These are phyloP conservation scores for Cheilosia scutellata DNA, from an alignment of 2,888 invertebrate genomes.

Conservation along the genomic window DNA sequence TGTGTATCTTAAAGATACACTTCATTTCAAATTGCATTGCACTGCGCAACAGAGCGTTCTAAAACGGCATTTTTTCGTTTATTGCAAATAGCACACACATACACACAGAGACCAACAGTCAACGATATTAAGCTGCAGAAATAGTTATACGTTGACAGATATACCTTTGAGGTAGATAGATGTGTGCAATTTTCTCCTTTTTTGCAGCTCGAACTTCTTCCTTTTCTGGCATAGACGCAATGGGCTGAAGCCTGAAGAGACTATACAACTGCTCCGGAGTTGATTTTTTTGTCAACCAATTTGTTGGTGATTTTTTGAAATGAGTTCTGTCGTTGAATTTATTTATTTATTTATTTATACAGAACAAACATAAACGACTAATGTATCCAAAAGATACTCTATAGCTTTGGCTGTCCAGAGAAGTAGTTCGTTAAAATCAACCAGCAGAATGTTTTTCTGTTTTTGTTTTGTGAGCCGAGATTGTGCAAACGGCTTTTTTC, in stretches of 20 bases:
- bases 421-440: slow-evolving; percentile 83
- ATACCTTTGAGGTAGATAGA: slow-evolving; percentile 77
- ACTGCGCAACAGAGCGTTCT: slow-evolving; percentile 77
- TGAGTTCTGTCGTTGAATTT: slow-evolving; percentile 49
- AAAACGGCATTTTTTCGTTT: slow-evolving; percentile 80
- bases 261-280: slow-evolving; percentile 2
- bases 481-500: slow-evolving; percentile 45
- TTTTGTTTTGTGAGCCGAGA: slow-evolving; percentile 5
- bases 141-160: slow-evolving; percentile 74
- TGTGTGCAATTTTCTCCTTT: slow-evolving; percentile 57
- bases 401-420: slow-evolving; percentile 63
- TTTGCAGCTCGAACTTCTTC: slow-evolving; percentile 12
- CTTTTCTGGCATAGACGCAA: slow-evolving; percentile 5
- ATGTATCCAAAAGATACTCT: slow-evolving; percentile 65
- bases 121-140: slow-evolving; percentile 26
- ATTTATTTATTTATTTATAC: slow-evolving; percentile 53
- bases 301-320: slow-evolving; percentile 40
- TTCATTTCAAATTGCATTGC: slow-evolving; percentile 58
- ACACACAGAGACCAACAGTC: slow-evolving; percentile 10
- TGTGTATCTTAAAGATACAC: slow-evolving; percentile 58
- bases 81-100: neutral
- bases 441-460: slow-evolving; percentile 77
- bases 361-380: slow-evolving; percentile 7
- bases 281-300: slow-evolving; percentile 25
- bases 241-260: neutral